Evolutionary conservation across 2,888 invertebrate genomes (phyloP).

Genomic region (Megastigmus dorsalis): DNA sequence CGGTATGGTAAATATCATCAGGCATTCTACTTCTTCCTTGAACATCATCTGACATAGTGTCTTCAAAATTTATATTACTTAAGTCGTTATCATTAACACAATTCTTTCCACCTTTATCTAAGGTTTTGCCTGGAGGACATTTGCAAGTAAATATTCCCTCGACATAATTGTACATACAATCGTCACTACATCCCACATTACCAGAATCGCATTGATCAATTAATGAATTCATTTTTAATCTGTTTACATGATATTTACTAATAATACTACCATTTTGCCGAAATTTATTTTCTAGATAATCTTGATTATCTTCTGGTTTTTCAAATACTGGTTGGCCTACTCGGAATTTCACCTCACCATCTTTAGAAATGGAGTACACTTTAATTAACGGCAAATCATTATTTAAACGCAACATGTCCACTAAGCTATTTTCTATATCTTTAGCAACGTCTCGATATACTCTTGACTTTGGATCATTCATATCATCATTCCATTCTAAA

Average conservation of each 20-base stretch:
- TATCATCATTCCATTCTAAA: slow-evolving; percentile 78
- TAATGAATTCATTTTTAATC: slow-evolving; percentile 68
- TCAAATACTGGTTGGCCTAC: slow-evolving; percentile 65
- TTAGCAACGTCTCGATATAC: slow-evolving; percentile 79
- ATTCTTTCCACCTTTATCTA: slow-evolving; percentile 75
- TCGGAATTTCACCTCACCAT: slow-evolving; percentile 68
- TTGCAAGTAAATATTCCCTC: slow-evolving; percentile 80
- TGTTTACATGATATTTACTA: slow-evolving; percentile 66
- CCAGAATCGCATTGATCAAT: slow-evolving; percentile 81
- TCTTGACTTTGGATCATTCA: slow-evolving; percentile 79
- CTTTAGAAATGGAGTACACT: slow-evolving; percentile 66
- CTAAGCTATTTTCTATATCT: slow-evolving; percentile 79
- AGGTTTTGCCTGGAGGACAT: slow-evolving; percentile 78
- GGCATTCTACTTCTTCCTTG: slow-evolving; percentile 68
- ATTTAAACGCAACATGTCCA: slow-evolving; percentile 69
- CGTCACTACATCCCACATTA: slow-evolving; percentile 81
- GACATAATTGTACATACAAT: slow-evolving; percentile 81
- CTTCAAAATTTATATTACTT: slow-evolving; percentile 64
- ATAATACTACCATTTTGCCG: slow-evolving; percentile 63
- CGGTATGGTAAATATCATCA: slow-evolving; percentile 58
- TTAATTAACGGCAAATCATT: slow-evolving; percentile 62
- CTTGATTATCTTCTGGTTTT: slow-evolving; percentile 63
- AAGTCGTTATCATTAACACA: slow-evolving; percentile 71
- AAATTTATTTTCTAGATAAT: slow-evolving; percentile 64
- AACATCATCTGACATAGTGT: slow-evolving; percentile 59